phyloP scores from a whole-genome alignment of 2,797 vertebrate species.

The Allobates femoralis region DNA sequence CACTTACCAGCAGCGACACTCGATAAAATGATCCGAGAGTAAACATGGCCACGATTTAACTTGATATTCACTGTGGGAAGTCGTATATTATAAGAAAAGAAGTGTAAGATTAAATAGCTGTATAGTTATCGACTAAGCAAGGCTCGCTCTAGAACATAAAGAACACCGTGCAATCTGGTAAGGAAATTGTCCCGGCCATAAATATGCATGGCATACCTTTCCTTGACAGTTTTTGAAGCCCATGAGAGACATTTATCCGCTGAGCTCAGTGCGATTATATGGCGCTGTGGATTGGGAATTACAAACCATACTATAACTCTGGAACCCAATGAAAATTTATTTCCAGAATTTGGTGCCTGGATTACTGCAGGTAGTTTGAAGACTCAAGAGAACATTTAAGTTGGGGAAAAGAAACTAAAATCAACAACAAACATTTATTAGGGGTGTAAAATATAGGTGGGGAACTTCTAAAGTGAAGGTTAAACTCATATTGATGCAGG shows the following conservation, averaged over 20 bases:
- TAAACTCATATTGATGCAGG: constrained; percentile 39
- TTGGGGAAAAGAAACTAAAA: constrained; percentile 56
- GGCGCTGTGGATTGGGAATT: constrained; percentile 55
- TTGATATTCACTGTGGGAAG: constrained; percentile 36
- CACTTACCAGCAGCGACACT: neutral
- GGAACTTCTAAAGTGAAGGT: constrained; percentile 51
- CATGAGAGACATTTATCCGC: constrained; percentile 46
- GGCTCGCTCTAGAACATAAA: constrained; percentile 33
- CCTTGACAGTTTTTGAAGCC: constrained; percentile 57
- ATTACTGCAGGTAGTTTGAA: constrained; percentile 56
- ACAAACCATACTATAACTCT: constrained; percentile 51
- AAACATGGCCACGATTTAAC: neutral
- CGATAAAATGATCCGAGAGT: neutral
- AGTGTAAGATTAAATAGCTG: constrained; percentile 36
- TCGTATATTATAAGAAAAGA: constrained; percentile 28
- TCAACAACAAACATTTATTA: constrained; percentile 62
- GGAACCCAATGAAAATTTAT: constrained; percentile 62
- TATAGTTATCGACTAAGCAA: constrained; percentile 24
- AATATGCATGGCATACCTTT: constrained; percentile 56
- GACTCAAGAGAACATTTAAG: constrained; percentile 61
- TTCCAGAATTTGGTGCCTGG: constrained; percentile 50
- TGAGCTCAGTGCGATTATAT: constrained; percentile 57
- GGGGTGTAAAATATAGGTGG: constrained; percentile 51
- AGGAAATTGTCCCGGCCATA: constrained; percentile 48
- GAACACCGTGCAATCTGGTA: constrained; percentile 49